Evolutionary conservation across 2,797 vertebrate species (phyloP), one percentile per base, ranked within the genome.

Genomic region (Falco cherrug): DNA sequence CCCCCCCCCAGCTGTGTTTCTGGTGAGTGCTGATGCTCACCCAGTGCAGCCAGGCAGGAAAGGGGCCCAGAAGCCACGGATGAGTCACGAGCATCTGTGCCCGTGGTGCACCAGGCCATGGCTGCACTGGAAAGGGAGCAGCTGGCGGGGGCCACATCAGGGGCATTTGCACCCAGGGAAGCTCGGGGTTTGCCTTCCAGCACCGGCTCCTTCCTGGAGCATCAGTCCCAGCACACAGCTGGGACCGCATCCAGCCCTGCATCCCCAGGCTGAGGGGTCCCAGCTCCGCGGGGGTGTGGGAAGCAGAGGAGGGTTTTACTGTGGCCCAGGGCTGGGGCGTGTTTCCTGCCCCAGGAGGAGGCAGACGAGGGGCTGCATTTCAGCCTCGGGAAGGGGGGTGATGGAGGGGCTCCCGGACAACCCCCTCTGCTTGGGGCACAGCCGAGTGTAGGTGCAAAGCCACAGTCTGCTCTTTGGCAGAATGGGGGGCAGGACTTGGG

Each of bases 41-140:
- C 21, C 63, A n/a, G 53, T 3, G 2, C 1, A 0, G 61, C 25
- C 1, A 0, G 57, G 65, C 85, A 93, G 86, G 93, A 94, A 96
- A 92, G 54, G 33, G 86, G 67, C 95, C 93, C 95, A 96, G 92
- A 96, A 97, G 84, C 59, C 81, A 87, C 17, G 0, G 1, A 31
- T 93, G 92, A 97, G 80, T 96, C 93, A 97, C 1, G 4, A 87
- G n/a, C 20, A 18, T 79, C 59, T 65, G 70, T 50, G 51, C 61
- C 83, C 2, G 0, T 20, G 11, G 51, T 33, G 89, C 61, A 57
- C 37, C 19, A 7, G 5, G 73, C 33, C 50, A 53, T 0, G 1
- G 79, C 81, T 64, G 54, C 0, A 0, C 1, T 0, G 16, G 41
- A 80, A 25, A 70, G 45, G 76, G 51, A 77, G 69, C 0, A 0